Conservation (phyloP, 2,797 vertebrate species). For the Prionace glauca region DNA sequence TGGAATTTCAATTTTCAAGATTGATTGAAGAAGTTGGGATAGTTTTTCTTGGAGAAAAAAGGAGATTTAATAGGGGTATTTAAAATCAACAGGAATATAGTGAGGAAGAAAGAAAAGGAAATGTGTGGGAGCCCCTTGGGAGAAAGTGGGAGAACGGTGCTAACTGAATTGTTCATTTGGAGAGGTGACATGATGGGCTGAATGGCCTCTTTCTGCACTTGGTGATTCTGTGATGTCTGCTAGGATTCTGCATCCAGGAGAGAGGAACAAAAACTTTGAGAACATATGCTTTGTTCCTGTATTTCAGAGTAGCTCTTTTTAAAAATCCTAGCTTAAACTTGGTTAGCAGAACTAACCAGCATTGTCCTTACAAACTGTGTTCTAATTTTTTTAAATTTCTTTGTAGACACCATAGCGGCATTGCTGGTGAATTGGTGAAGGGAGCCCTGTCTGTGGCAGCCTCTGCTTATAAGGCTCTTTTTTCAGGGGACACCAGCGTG, state of each 20-base stretch:
- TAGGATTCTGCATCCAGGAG: not conserved
- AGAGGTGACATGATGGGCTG: too few species aligned
- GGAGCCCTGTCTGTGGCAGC: constrained; percentile 92
- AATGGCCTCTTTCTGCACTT: too few species aligned
- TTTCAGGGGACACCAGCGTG: constrained; percentile 77
- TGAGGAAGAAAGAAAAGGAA: too few species aligned
- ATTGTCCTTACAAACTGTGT: constrained; percentile 32
- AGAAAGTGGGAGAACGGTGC: too few species aligned
- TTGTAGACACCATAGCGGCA: constrained; percentile 57
- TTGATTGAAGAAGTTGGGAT: too few species aligned
- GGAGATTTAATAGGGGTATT: too few species aligned
- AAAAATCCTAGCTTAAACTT: not conserved
- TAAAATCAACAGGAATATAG: too few species aligned
- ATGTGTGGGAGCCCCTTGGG: too few species aligned
- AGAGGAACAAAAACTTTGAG: not conserved
- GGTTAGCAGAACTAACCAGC: not conserved
- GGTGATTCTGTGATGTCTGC: too few species aligned
- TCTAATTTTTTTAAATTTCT: constrained; percentile 46
- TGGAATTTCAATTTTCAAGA: too few species aligned
- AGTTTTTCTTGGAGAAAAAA: too few species aligned
- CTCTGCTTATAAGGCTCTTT: constrained; percentile 92
- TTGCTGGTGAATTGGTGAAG: constrained; percentile 87
- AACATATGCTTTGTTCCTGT: not conserved
- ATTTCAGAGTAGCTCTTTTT: not conserved
- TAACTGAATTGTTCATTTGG: too few species aligned